Evolutionary conservation across 2,888 invertebrate species (phyloP), one percentile per base, ranked within the genome.

Genomic region (Diloba caeruleocephala): DNA sequence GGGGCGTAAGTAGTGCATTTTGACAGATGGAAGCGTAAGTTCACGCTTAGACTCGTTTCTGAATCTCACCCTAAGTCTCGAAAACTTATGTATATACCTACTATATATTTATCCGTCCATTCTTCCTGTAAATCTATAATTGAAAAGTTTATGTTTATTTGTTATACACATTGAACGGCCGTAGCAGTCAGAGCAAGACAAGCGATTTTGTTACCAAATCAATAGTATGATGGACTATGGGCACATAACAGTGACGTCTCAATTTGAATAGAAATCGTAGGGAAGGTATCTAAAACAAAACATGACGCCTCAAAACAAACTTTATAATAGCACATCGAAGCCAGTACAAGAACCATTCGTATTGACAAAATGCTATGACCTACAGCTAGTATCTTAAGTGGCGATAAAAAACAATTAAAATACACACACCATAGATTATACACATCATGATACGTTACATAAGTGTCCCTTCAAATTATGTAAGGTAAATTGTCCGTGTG

Each of bases 171-270:
- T 55, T 15, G 62, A 48, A 71, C 63, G 61, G 55, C 64, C 68
- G 39, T 50, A 53, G 37, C 45, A 64, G 60, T 55, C 41, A 37
- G 53, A 48, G 57, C 58, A 50, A 71, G 49, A 48, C 39, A 51
- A 60, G 52, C 48, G 52, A 73, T 75, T 69, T 68, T 65, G 79
- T 78, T 74, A 74, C 63, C 65, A 60, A 58, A 78, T 76, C 60
- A 61, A 60, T 56, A 56, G 72, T 76, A 71, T 76, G 66, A 61
- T 58, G 68, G n/a, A n/a, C n/a, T n/a, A n/a, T n/a, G n/a, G n/a
- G n/a, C n/a, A 74, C 66, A 65, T 71, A 74, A 55, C 66, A 49
- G 73, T 73, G 59, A 71, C 52, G 28, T 49, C 25, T 38, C 21
- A 12, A 56, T 63, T 60, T 62, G 28, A 48, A 44, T 53, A 45